Percentiles rank a stretch among this genome's conserved stretches.
These are phyloP conservation scores for Dyspetes luteomarginatus DNA, from an alignment of 2,888 invertebrate species.

Conservation along the genomic window DNA sequence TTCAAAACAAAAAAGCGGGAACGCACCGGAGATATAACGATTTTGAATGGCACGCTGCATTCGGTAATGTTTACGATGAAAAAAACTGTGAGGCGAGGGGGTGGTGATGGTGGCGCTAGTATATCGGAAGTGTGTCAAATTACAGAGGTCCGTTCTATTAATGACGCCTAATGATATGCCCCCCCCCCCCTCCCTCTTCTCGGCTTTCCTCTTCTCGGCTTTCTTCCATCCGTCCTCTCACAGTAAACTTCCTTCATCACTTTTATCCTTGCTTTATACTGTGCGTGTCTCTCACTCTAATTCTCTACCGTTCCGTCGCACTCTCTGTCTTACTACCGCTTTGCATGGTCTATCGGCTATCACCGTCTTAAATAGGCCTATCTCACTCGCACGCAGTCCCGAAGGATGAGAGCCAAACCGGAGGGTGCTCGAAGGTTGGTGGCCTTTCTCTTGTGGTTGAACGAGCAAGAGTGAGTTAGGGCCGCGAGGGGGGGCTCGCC, in stretches of 20 bases:
- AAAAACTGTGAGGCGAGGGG: conserved; percentile 63
- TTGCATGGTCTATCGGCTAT: conserved; percentile 16
- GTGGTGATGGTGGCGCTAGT: conserved; percentile 79
- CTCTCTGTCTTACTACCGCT: conserved; percentile 1
- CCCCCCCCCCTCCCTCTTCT: conserved; percentile 66
- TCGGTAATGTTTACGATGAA: conserved; percentile 47
- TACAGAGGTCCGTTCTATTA: conserved; percentile 82
- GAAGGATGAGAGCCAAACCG: not conserved
- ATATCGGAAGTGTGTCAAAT: conserved; percentile 83
- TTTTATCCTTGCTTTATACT: conserved; percentile 12
- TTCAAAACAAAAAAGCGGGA: not conserved
- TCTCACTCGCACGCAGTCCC: conserved; percentile 22
- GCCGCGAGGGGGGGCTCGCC: not conserved
- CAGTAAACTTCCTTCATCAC: conserved; percentile 16
- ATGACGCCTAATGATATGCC: conserved; percentile 82
- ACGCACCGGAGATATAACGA: conserved; percentile 28
- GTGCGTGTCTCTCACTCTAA: not conserved
- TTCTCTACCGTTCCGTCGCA: conserved; percentile 45
- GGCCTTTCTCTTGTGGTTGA: conserved; percentile 40
- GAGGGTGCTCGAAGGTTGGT: conserved; percentile 47
- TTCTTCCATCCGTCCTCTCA: conserved; percentile 35
- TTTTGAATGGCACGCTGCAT: conserved; percentile 37
- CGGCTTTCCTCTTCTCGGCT: conserved; percentile 35
- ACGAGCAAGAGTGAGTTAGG: conserved; percentile 20
- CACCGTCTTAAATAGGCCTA: conserved; percentile 28